Evolutionary conservation across 2,888 invertebrate species (phyloP).

Genomic region (Synanthedon andrenaeformis): DNA sequence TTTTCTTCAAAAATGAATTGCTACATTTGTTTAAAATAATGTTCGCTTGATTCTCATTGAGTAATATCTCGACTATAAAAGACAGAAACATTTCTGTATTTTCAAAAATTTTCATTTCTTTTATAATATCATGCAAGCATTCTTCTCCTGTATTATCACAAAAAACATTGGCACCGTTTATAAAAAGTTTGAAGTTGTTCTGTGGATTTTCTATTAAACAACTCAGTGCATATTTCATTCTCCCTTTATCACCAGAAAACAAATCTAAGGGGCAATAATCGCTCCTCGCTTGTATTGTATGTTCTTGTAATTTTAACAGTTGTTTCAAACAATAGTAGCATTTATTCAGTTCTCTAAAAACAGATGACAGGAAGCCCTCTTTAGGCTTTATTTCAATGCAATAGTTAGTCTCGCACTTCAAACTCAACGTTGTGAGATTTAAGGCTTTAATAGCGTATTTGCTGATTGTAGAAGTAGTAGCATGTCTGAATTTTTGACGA

Average conservation of each 20-base stretch:
- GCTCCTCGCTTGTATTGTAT: conserved; percentile 63
- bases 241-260: conserved; percentile 71
- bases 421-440: conserved; percentile 42
- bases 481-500: conserved; percentile 45
- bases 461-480: conserved; percentile 43
- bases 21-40: conserved; percentile 10
- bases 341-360: conserved; percentile 37
- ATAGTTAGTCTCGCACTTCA: conserved; percentile 35
- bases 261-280: conserved; percentile 79
- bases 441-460: conserved; percentile 54
- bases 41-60: conserved; percentile 13
- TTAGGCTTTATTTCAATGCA: conserved; percentile 78
- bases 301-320: conserved; percentile 60
- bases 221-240: conserved; percentile 68
- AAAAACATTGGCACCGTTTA: conserved; percentile 24
- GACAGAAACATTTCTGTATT: conserved; percentile 29
- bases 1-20: conserved; percentile 3
- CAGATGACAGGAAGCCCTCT: conserved; percentile 69
- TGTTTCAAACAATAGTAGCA: conserved; percentile 73
- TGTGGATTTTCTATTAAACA: conserved; percentile 70
- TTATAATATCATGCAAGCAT: conserved; percentile 22
- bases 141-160: neutral
- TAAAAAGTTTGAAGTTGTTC: conserved; percentile 74
- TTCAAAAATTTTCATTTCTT: conserved; percentile 21
- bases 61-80: conserved; percentile 37